Evolutionary conservation across 2,888 invertebrate species (phyloP), one percentile per base, ranked within the genome.

Genomic region (Drosophila ezoana): DNA sequence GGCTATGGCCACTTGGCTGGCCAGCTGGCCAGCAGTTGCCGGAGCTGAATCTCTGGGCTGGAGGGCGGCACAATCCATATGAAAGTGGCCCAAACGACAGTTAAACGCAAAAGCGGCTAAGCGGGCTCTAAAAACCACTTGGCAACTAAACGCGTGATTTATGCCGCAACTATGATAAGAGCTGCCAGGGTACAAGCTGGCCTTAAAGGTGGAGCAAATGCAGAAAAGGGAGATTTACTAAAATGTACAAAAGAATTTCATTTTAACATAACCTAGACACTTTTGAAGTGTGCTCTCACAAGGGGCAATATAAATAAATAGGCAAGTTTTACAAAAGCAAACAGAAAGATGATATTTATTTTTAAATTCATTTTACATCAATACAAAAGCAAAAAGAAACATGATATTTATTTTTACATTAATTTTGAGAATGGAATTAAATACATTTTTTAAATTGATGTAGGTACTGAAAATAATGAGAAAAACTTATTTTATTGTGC

Each of bases 131-230:
- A 74, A 82, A 84, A 70, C 89, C 85, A 89, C 89, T 86, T 87
- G 89, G 88, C 82, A 86, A 71, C 86, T 86, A 87, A 87, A 87
- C 77, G 86, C 75, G 88, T 86, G 85, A 86, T 86, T 86, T 89
- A 86, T 86, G 82, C 75, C 73, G 54, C 58, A 64, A 47, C 67
- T 57, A 60, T 87, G 89, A 86, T 89, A 87, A 87, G 85, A 80
- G 75, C 71, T 47, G 54, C 38, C 72, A 76, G 44, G 66, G 44
- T 59, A 53, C 41, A 18, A 60, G 33, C 49, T 20, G 4, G 11
- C 44, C 33, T 38, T 33, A 35, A 33, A 59, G 53, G 53, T 54
- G 35, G 10, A 13, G 14, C 45, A 11, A 49, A 54, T 9, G 20
- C 9, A 43, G 45, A 56, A 41, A 47, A 13, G 6, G 16, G 28